These are phyloP conservation scores for Passer montanus DNA, from an alignment of 2,113 vertebrate species.

Conservation along the genomic window DNA sequence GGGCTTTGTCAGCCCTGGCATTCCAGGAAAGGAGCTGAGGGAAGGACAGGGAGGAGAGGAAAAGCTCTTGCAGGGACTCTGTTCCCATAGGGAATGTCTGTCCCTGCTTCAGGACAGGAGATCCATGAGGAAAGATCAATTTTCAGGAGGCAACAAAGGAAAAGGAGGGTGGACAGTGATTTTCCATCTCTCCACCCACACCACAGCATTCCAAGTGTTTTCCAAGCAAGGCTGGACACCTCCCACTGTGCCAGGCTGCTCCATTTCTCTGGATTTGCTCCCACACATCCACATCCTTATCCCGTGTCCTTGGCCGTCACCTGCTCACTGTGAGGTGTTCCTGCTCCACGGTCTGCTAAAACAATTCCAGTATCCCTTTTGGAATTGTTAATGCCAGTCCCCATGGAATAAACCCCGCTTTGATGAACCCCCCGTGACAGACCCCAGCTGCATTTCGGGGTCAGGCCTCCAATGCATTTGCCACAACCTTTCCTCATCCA, in stretches of 20 bases:
- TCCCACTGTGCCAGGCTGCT: background rate
- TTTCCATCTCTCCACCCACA: background rate
- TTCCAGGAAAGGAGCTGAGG: background rate
- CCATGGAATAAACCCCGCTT: rapidly evolving
- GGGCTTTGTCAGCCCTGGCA: background rate
- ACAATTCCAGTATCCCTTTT: background rate
- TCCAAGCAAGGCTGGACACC: background rate
- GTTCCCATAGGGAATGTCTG: background rate
- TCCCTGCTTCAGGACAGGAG: rapidly evolving
- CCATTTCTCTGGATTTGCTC: background rate
- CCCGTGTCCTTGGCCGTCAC: rapidly evolving
- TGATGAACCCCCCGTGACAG: background rate
- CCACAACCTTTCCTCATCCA: rapidly evolving
- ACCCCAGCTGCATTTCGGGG: background rate
- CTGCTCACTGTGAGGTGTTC: rapidly evolving
- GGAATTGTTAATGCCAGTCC: background rate
- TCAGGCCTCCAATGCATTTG: background rate
- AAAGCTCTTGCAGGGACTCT: background rate
- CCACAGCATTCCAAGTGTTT: background rate
- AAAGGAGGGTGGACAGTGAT: background rate
- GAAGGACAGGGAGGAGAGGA: background rate
- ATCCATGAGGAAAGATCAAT: background rate
- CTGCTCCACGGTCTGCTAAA: background rate
- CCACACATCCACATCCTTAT: background rate
- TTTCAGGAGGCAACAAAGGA: background rate